Conservation (phyloP, 2,888 invertebrate genomes). For the Acanthosoma haemorrhoidale region DNA sequence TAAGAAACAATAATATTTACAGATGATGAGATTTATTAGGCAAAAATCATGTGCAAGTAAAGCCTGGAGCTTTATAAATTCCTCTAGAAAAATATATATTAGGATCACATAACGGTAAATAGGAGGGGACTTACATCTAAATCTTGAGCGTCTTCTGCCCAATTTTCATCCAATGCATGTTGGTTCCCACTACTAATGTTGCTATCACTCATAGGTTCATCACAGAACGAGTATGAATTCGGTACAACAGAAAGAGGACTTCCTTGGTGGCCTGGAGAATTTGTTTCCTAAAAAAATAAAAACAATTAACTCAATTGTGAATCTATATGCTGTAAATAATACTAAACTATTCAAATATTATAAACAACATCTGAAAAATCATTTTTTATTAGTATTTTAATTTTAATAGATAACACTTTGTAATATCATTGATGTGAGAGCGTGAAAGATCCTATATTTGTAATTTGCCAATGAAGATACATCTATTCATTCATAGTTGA, state of each 20-base stretch:
- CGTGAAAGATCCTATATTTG: background rate
- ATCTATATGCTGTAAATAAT: too few species aligned
- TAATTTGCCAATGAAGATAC: background rate
- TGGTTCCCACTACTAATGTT: constrained; percentile 38
- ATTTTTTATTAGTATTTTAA: background rate
- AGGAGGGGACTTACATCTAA: constrained; percentile 42
- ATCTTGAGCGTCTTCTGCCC: constrained; percentile 44
- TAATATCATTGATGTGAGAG: background rate
- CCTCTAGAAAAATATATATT: too few species aligned
- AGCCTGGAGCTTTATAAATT: too few species aligned
- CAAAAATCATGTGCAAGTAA: too few species aligned
- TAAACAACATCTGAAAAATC: background rate
- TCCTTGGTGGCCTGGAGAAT: constrained; percentile 59
- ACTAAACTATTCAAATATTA: too few species aligned
- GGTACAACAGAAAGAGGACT: constrained; percentile 55
- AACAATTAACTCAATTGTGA: background rate
- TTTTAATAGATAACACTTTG: background rate
- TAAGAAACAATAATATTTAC: too few species aligned
- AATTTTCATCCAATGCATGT: constrained; percentile 44
- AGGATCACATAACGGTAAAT: too few species aligned
- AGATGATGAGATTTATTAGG: too few species aligned
- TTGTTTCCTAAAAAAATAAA: constrained; percentile 50
- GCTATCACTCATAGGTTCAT: constrained; percentile 54
- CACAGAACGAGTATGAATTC: constrained; percentile 43
- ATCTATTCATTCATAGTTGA: background rate